These are phyloP conservation scores for Cynodonichthys magdalenae DNA, from an alignment of 2,797 vertebrate genomes.

Conservation along the genomic window DNA sequence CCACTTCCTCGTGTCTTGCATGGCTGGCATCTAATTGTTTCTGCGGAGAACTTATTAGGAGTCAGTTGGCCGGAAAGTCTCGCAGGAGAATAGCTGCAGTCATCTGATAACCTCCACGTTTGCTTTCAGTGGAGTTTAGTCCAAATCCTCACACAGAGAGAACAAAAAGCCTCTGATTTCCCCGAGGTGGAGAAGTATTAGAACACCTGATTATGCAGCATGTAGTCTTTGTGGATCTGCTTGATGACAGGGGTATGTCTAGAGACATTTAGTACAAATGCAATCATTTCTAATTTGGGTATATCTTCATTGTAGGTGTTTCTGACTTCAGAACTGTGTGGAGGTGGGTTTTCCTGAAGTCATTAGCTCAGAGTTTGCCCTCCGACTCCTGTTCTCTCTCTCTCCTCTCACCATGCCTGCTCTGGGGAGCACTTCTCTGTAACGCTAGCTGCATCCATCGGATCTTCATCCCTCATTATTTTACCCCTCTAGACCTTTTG, in stretches of 20 bases:
- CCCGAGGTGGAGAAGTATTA: constrained; percentile 60
- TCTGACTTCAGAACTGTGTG: constrained; percentile 10
- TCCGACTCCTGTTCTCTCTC: constrained; percentile 72
- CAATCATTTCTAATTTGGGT: background rate
- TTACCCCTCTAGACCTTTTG: constrained; percentile 75
- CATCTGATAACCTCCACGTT: constrained; percentile 69
- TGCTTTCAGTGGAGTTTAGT: constrained; percentile 57
- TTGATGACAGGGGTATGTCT: constrained; percentile 3
- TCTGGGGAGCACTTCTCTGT: constrained; percentile 82
- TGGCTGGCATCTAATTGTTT: constrained; percentile 86
- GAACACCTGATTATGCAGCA: constrained; percentile 40
- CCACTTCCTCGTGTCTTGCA: constrained; percentile 73
- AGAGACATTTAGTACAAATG: constrained; percentile 4
- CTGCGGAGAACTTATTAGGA: constrained; percentile 86
- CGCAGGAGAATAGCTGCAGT: constrained; percentile 72
- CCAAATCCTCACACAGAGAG: constrained; percentile 54
- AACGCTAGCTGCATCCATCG: constrained; percentile 86
- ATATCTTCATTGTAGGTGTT: background rate
- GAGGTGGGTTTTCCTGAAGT: constrained; percentile 45
- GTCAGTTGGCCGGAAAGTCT: constrained; percentile 83
- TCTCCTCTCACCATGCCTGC: constrained; percentile 75
- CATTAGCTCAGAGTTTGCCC: constrained; percentile 63
- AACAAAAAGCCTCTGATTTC: constrained; percentile 69
- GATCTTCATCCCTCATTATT: constrained; percentile 83
- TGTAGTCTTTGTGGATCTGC: constrained; percentile 11